These are phyloP conservation scores for Psilanteris sp. DNA, from an alignment of 1,140 invertebrate genomes.

Conservation along the genomic window DNA sequence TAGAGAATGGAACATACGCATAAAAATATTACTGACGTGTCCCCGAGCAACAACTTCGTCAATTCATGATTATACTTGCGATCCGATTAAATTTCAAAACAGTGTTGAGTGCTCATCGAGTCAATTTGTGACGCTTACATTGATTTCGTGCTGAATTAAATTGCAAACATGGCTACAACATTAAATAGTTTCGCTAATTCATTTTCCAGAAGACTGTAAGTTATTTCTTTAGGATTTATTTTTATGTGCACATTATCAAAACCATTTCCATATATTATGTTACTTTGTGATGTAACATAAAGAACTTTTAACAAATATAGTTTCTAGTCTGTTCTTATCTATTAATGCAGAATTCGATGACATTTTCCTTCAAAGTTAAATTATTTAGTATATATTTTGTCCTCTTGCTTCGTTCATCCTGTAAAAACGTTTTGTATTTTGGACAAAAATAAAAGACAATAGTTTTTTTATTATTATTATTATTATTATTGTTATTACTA, in stretches of 20 bases:
- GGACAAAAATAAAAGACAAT: too few species aligned
- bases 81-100: constrained; percentile 60
- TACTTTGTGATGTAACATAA: constrained; percentile 34
- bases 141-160: constrained; percentile 12
- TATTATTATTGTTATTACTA: too few species aligned
- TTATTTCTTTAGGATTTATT: constrained; percentile 29
- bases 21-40: constrained; percentile 78
- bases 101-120: constrained; percentile 34
- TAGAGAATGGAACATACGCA: constrained; percentile 65
- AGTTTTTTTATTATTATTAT: too few species aligned
- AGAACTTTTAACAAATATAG: constrained; percentile 17
- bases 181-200: constrained; percentile 73
- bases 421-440: too few species aligned
- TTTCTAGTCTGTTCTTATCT: too few species aligned
- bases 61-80: constrained; percentile 70
- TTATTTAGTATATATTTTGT: too few species aligned
- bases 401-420: too few species aligned
- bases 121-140: constrained; percentile 28
- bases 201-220: constrained; percentile 77
- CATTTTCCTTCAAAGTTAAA: too few species aligned
- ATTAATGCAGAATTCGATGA: too few species aligned
- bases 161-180: constrained; percentile 70
- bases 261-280: not conserved
- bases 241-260: not conserved
- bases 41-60: constrained; percentile 69